Percentiles rank a stretch among this genome's conserved stretches.
These are phyloP conservation scores for Luffia ferchaultella DNA, from an alignment of 2,888 invertebrate genomes.

Conservation along the genomic window DNA sequence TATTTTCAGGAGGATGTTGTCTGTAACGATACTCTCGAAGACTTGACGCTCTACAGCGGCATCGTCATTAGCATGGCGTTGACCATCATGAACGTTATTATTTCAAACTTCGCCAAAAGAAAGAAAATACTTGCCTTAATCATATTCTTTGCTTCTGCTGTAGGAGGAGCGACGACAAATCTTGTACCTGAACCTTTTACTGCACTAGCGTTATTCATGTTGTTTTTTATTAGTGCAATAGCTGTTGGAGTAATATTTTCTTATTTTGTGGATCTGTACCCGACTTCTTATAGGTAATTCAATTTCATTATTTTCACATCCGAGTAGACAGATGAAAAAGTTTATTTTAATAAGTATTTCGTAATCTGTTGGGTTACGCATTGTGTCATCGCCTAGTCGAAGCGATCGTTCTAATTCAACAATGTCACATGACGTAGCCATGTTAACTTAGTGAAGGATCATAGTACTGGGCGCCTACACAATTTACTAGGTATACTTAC, in stretches of 20 bases:
- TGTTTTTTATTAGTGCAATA: conserved; percentile 48
- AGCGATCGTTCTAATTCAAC: too few relatives aligned
- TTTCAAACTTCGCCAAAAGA: conserved; percentile 23
- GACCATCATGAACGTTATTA: conserved; percentile 43
- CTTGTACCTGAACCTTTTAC: conserved; percentile 39
- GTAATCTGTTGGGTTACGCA: too few relatives aligned
- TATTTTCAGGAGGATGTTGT: conserved; percentile 1
- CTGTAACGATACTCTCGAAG: conserved; percentile 33
- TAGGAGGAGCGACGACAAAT: conserved; percentile 34
- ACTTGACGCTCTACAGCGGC: conserved; percentile 48
- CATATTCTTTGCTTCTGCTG: conserved; percentile 36
- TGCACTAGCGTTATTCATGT: conserved; percentile 43
- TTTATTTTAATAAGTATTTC: too few relatives aligned
- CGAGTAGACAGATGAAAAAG: too few relatives aligned
- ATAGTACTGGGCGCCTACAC: too few relatives aligned
- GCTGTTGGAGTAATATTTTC: conserved; percentile 40
- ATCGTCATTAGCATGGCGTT: conserved; percentile 47
- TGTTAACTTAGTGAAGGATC: too few relatives aligned
- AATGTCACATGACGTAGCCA: too few relatives aligned
- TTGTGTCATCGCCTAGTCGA: too few relatives aligned
- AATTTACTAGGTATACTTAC: too few relatives aligned
- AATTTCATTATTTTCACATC: background rate
- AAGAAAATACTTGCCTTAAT: conserved; percentile 29
- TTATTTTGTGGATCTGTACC: conserved; percentile 5
- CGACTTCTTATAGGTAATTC: conserved; percentile 4